Conservation (phyloP, 2,888 invertebrate genomes). For the Leptinotarsa rubiginosa region DNA sequence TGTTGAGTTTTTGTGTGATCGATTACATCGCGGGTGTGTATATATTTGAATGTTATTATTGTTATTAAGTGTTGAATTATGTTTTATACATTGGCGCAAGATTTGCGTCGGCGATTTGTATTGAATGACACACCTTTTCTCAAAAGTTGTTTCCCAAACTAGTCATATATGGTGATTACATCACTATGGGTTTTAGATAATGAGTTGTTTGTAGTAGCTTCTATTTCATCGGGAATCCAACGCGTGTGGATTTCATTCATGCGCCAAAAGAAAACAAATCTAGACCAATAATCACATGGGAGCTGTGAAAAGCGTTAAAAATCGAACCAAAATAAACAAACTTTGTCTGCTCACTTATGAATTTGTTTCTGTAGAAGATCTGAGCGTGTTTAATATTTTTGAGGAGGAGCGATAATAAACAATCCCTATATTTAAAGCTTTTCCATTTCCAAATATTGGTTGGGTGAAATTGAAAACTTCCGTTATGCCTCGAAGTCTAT, state of each 20-base stretch:
- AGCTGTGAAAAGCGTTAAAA: constrained; percentile 20
- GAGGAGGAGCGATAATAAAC: constrained; percentile 11
- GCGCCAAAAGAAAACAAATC: constrained; percentile 9
- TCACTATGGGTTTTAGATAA: constrained; percentile 22
- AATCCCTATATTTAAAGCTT: constrained; percentile 6
- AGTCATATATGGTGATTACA: constrained; percentile 25
- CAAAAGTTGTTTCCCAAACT: constrained; percentile 40
- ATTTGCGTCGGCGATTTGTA: constrained; percentile 47
- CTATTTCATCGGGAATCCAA: constrained; percentile 11
- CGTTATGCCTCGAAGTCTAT: no score
- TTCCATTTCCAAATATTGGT: constrained; percentile 1
- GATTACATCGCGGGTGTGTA: constrained; percentile 10
- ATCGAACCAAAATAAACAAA: constrained; percentile 15
- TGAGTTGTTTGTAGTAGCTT: constrained; percentile 3
- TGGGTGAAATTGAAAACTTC: neutral
- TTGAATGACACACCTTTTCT: constrained; percentile 48
- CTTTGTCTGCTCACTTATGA: constrained; percentile 9
- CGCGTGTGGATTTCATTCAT: constrained; percentile 12
- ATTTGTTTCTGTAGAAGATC: constrained; percentile 17
- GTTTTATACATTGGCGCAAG: constrained; percentile 34
- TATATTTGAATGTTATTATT: constrained; percentile 12
- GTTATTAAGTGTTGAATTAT: constrained; percentile 12
- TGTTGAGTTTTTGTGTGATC: constrained; percentile 9
- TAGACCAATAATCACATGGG: constrained; percentile 18
- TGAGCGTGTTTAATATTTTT: constrained; percentile 12